Base-by-base conservation (phyloP, 2,797 vertebrate genomes). In the Rhynchonycteris naso region DNA sequence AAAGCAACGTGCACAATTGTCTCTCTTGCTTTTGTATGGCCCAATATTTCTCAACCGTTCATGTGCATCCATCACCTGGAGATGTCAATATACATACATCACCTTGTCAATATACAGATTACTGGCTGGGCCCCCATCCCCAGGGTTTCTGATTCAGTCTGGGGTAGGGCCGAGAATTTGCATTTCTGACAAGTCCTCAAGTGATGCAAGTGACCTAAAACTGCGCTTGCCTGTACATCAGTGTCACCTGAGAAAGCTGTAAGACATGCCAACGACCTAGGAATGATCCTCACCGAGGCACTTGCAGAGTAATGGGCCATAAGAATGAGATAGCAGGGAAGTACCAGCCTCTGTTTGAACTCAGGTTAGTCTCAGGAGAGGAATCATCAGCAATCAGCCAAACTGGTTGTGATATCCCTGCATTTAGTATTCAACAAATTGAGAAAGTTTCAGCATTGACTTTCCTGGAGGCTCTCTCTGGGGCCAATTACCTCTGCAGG, bases 401-500 rank as follows among this genome's bases (percentile, higher is more conserved):
- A 96, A 95, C 92, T 92, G 95, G 79, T 76, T 89, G 86, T 35
- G 85, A 86, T 82, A 50, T 10, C 76, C 50, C 76, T 68, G 28
- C 84, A 78, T 88, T 90, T 59, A 90, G 82, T 63, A 92, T n/a
- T 30, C 66, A 86, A 86, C 65, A 95, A 96, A 63, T 7, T 82
- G 75, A 90, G 66, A 88, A 96, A 95, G 66, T 93, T 96, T 95
- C 84, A 59, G 88, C 56, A 80, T n/a, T 83, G 33, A 59, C 65
- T 91, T 80, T 90, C 82, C 71, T 38, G 4, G 82, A 91, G 93
- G 79, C 82, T 84, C 89, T 82, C 96, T 96, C 88, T 56, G 82
- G 97, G 92, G 59, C 96, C 96, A 96, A 97, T 97, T 97, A 97
- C 91, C 87, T 94, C 89, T 50, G 35, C 66, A 97, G 94, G 68